Percentiles rank a stretch among this genome's conserved stretches.
phyloP scores from a whole-genome alignment of 2,888 invertebrate species.

The Orthosia cruda region DNA sequence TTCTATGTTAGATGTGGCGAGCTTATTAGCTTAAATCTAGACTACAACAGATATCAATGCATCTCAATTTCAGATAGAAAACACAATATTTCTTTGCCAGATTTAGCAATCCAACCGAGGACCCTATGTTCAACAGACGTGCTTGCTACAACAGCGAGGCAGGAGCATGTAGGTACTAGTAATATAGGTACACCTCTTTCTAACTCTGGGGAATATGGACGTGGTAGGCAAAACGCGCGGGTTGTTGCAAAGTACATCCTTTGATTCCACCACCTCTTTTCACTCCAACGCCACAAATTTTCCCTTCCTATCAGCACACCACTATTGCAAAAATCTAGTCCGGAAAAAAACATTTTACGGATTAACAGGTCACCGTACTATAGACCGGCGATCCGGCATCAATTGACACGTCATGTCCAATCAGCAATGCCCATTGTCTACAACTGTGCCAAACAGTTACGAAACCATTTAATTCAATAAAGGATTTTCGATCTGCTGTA shows the following conservation, averaged over 20 bases:
- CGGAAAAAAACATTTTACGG: conserved; percentile 32
- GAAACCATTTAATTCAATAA: conserved; percentile 72
- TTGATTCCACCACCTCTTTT: neutral
- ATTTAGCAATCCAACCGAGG: too few relatives aligned
- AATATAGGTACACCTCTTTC: too few relatives aligned
- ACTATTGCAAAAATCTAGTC: conserved; percentile 26
- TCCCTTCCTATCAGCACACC: neutral
- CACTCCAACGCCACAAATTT: neutral
- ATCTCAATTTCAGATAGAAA: too few relatives aligned
- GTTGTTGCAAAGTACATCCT: neutral
- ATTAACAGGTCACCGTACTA: conserved; percentile 31
- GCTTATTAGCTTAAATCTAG: too few relatives aligned
- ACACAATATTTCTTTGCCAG: too few relatives aligned
- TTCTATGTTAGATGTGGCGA: too few relatives aligned
- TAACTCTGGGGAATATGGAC: too few relatives aligned
- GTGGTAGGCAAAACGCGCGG: too few relatives aligned
- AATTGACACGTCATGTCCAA: conserved; percentile 68
- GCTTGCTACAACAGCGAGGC: too few relatives aligned
- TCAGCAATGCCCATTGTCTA: conserved; percentile 75
- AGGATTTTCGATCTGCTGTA: conserved; percentile 58
- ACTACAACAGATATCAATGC: too few relatives aligned
- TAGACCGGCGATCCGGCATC: conserved; percentile 34
- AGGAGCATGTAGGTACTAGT: too few relatives aligned
- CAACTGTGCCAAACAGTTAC: conserved; percentile 75
- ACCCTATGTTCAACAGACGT: too few relatives aligned